Base-by-base conservation (phyloP, 2,888 invertebrate genomes). In the Philaethria dido region DNA sequence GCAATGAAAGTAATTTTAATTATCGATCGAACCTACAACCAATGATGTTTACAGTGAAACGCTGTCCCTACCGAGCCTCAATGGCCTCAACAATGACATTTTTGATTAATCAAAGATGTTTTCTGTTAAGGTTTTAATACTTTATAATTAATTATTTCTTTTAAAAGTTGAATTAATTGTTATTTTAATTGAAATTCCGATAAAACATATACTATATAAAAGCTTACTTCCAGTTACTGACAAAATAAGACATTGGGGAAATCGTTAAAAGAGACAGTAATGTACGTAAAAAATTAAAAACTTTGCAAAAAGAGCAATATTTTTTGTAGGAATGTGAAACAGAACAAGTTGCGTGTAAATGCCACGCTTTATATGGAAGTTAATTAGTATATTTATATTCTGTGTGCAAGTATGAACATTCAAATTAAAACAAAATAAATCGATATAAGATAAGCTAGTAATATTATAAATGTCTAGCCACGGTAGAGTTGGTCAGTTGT, bases 311-410 rank as follows among this genome's bases (percentile, higher is more conserved):
- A 16, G 3, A 11, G 3, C 45, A 1, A 0, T n/a, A 11, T 1
- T 16, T 29, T 52, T 29, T 29, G 16, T 29, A 29, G 1, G 4
- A 50, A 25, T 25, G 29, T 9, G 16, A 52, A 29, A 29, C 29
- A 16, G 29, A 52, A 52, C 50, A 29, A 52, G 50, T 52, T 52
- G 29, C 29, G 29, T 52, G 29, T 52, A 29, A 52, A 52, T 52
- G 50, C n/a, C 50, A 52, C 29, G n/a, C 50, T 52, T n/a, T 4
- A 52, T 52, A 52, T 11, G 50, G 29, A 29, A 29, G 25, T 52
- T 52, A 52, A 52, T 52, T 52, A 52, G 16, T 52, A 52, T 52
- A 52, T 52, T 52, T 52, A 52, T 52, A 52, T 52, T 52, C 50
- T 29, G 29, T 29, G 29, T 52, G 50, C 50, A 29, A 29, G 14